phyloP scores from a whole-genome alignment of 2,888 invertebrate genomes.

The Beris chalybata region DNA sequence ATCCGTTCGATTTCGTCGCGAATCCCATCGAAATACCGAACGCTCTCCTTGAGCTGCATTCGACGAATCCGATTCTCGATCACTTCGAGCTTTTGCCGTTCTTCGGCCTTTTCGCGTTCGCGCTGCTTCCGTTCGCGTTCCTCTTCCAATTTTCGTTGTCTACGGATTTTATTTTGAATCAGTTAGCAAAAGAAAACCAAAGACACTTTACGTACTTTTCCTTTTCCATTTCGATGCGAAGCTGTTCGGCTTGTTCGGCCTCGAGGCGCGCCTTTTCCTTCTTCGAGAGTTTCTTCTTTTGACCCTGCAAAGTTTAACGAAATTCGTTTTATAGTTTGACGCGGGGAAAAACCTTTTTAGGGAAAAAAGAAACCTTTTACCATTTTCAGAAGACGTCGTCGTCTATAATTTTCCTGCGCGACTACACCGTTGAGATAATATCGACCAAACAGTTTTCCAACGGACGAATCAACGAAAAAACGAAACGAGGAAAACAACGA shows the following conservation, averaged over 20 bases:
- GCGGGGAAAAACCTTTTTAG: too few relatives aligned
- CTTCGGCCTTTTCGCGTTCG: constrained; percentile 54
- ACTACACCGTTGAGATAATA: too few relatives aligned
- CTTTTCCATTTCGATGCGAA: constrained; percentile 56
- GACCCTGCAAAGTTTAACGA: constrained; percentile 44
- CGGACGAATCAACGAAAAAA: too few relatives aligned
- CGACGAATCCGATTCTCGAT: constrained; percentile 52
- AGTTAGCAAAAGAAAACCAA: constrained; percentile 2
- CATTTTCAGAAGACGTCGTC: too few relatives aligned
- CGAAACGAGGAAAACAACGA: too few relatives aligned
- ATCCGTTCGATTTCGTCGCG: constrained; percentile 49
- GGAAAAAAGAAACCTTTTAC: too few relatives aligned
- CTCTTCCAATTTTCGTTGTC: constrained; percentile 53
- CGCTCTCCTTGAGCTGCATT: constrained; percentile 52
- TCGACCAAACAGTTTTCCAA: too few relatives aligned
- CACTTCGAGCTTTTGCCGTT: constrained; percentile 52
- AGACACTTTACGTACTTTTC: constrained; percentile 47
- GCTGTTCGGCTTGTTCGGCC: constrained; percentile 55
- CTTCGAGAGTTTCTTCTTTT: constrained; percentile 57
- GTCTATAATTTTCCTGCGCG: too few relatives aligned
- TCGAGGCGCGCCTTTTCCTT: constrained; percentile 56
- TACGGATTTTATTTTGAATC: constrained; percentile 38
- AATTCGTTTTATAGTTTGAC: too few relatives aligned
- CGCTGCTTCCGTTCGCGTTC: constrained; percentile 53
- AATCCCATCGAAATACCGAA: constrained; percentile 49